Base-by-base conservation (phyloP, 1,140 invertebrate species). In the Tetramorium simillimum region DNA sequence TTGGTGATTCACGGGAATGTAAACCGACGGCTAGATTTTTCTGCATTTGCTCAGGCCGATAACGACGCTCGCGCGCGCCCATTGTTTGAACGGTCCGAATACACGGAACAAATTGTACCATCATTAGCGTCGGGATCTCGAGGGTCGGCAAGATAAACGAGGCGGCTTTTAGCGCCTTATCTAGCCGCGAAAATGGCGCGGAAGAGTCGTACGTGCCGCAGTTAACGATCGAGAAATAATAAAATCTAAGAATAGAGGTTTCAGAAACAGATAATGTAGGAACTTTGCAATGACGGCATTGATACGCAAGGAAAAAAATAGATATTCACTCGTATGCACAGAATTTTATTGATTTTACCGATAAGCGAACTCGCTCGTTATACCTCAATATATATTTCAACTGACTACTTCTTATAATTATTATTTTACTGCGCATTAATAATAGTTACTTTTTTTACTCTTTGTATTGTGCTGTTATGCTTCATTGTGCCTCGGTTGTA, bases 1-100 rank as follows among this genome's bases (percentile, higher is more conserved):
- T 14, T 7, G 51, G 72, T 90, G 89, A 90, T 67, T 90, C 88
- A 89, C 85, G 78, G 75, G 24, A 62, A 67, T 77, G 89, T 89
- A 87, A 89, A 89, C 84, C 49, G 60, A 46, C 60, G 77, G 40
- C 46, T 65, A 51, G 75, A 49, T 72, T 82, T 89, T 85, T 88
- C 56, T 28, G 85, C 88, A 73, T 90, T 90, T 86, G 81, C 70
- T 84, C 73, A 76, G n/a, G 56, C 14, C 77, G 89, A 90, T 90
- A 90, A 90, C 89, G 80, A 84, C 62, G 88, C 70, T 72, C 60
- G 33, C 46, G 58, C 56, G 49, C 76, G 51, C 51, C 37, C 56
- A 70, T 86, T 85, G 77, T 81, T 81, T 80, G 85, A 87, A 76
- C 85, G 78, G 58, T 80, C 56, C 62, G 82, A 81, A 75, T 49